These are phyloP conservation scores for Gyrodactylus salaris DNA, from an alignment of 1,140 invertebrate species.

Conservation along the genomic window DNA sequence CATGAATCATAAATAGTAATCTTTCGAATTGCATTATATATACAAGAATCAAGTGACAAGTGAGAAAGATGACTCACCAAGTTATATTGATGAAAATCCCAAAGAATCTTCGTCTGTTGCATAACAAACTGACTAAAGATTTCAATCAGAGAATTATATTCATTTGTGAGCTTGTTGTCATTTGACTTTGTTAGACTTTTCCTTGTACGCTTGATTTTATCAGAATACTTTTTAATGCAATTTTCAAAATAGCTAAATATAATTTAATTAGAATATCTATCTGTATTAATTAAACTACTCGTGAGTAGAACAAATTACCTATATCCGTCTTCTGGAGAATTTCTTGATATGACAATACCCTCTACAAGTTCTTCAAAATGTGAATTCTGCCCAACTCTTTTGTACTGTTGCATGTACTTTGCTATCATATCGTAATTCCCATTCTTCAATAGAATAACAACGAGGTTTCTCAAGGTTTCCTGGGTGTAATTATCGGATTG, in stretches of 20 bases:
- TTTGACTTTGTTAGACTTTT: no score
- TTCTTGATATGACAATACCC: not conserved
- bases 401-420: not conserved
- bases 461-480: not conserved
- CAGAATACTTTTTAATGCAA: not conserved
- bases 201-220: not conserved
- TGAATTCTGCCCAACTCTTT: not conserved
- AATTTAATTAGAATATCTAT: not conserved
- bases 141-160: no score
- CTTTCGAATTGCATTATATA: no score
- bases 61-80: slow-evolving; percentile 34
- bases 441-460: not conserved
- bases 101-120: slow-evolving; percentile 94
- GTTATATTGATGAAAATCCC: slow-evolving; percentile 74
- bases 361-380: not conserved
- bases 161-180: no score
- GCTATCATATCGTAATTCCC: not conserved
- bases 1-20: no score
- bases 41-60: no score
- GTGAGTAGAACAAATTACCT: no score
- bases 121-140: slow-evolving; percentile 88
- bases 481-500: not conserved
- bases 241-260: not conserved
- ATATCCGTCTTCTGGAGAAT: not conserved
- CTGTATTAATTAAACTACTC: not conserved